These are phyloP conservation scores for Microtus obscurus DNA, from an alignment of 2,797 vertebrate species.

Conservation along the genomic window DNA sequence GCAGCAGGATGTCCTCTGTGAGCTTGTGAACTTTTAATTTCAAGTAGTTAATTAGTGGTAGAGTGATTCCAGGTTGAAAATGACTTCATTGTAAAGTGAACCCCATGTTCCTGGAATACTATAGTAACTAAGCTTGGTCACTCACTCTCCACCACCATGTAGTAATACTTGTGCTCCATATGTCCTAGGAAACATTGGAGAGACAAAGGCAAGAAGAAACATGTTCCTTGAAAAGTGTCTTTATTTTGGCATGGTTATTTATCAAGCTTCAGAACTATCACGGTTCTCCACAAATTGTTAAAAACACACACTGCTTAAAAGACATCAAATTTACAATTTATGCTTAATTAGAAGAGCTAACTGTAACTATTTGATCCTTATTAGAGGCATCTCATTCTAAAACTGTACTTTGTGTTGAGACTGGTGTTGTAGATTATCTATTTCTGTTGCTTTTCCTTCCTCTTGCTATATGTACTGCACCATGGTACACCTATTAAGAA, in stretches of 20 bases:
- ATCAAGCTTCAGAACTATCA: neutral
- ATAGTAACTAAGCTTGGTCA: neutral
- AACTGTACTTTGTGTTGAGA: neutral
- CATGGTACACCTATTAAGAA: rapidly evolving
- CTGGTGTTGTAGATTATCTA: neutral
- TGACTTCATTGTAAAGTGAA: constrained; percentile 16
- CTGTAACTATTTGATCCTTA: neutral
- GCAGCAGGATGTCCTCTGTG: neutral
- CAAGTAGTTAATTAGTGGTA: constrained; percentile 42
- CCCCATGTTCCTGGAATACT: neutral
- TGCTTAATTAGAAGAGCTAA: neutral
- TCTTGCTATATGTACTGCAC: neutral
- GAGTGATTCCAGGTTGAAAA: neutral
- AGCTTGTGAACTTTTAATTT: constrained; percentile 41
- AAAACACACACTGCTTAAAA: neutral
- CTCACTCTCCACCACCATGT: neutral
- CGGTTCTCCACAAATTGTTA: neutral
- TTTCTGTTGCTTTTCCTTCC: neutral
- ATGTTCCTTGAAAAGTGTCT: neutral
- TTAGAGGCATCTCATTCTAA: neutral
- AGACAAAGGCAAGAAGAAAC: neutral
- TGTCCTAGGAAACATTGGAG: neutral
- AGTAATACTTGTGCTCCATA: neutral
- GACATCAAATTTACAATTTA: neutral
- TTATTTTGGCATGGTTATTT: neutral